These are phyloP conservation scores for Onychomys torridus DNA, from an alignment of 2,797 vertebrate species.

Conservation along the genomic window DNA sequence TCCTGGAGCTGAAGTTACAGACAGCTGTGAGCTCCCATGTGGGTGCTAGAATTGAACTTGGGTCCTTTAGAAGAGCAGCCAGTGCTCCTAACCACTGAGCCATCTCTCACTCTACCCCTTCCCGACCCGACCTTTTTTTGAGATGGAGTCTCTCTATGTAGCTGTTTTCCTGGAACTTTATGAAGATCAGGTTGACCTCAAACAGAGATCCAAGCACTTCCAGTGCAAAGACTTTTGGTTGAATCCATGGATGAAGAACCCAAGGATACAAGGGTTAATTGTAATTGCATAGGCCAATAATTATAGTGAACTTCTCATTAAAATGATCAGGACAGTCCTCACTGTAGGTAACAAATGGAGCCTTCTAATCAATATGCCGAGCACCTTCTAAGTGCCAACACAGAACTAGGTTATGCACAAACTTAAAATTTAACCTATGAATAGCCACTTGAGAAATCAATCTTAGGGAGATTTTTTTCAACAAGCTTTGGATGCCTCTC, in stretches of 20 bases:
- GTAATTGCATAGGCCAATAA: conserved; percentile 10
- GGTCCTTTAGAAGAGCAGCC: not conserved
- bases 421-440: conserved; percentile 35
- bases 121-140: not conserved
- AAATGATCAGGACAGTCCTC: conserved; percentile 38
- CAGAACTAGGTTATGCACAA: not conserved
- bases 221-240: not conserved
- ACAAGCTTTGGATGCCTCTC: conserved; percentile 40
- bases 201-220: not conserved
- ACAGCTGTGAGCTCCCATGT: not conserved
- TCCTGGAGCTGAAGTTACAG: not conserved
- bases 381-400: not conserved
- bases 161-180: not conserved
- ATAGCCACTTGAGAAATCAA: conserved; percentile 44
- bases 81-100: not conserved
- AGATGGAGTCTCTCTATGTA: not conserved
- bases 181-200: not conserved
- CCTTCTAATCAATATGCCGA: not conserved
- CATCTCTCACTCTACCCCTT: not conserved
- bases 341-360: conserved; percentile 11
- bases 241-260: not conserved
- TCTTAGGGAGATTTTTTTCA: conserved; percentile 2
- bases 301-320: conserved; percentile 40
- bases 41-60: not conserved
- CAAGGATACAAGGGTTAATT: not conserved